Percentiles rank a stretch among this genome's conserved stretches.
Evolutionary conservation across 1,140 invertebrate genomes (phyloP).

Genomic region (Brachionus plicatilis): DNA sequence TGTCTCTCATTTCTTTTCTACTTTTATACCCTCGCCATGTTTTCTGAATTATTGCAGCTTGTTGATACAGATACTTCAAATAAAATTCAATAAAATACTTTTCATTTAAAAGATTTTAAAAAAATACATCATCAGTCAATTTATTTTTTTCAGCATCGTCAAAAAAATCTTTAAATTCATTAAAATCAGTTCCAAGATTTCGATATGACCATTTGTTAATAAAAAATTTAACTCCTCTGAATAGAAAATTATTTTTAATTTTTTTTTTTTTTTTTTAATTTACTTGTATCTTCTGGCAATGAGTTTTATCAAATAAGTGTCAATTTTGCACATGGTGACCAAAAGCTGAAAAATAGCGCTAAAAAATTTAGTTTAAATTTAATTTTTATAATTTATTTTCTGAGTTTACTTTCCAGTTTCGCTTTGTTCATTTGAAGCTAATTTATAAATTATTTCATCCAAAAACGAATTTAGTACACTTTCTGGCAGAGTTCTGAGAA

Average conservation of each 20-base stretch:
- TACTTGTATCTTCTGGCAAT: constrained; percentile 24
- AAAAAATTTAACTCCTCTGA: background rate
- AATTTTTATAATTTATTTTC: background rate
- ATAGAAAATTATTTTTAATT: background rate
- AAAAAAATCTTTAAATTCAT: background rate
- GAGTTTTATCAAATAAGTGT: background rate
- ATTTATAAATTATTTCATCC: constrained; percentile 31
- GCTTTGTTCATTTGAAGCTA: background rate
- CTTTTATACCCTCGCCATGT: background rate
- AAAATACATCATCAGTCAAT: constrained; percentile 1
- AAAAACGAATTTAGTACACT: background rate
- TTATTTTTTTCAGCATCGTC: constrained; percentile 17
- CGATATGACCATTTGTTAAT: background rate
- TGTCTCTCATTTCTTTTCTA: background rate
- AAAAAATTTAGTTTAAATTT: background rate
- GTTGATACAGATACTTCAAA: background rate
- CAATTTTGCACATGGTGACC: background rate
- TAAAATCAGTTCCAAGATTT: background rate
- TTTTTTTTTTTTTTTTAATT: background rate
- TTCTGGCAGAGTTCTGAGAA: background rate
- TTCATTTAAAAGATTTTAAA: background rate
- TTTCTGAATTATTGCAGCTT: constrained; percentile 3
- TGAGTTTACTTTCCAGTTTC: background rate
- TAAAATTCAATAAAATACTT: background rate
- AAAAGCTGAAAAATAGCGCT: constrained; percentile 1